Evolutionary conservation across 2,797 vertebrate species (phyloP), one percentile per base, ranked within the genome.

Genomic region (Tragelaphus oryx): DNA sequence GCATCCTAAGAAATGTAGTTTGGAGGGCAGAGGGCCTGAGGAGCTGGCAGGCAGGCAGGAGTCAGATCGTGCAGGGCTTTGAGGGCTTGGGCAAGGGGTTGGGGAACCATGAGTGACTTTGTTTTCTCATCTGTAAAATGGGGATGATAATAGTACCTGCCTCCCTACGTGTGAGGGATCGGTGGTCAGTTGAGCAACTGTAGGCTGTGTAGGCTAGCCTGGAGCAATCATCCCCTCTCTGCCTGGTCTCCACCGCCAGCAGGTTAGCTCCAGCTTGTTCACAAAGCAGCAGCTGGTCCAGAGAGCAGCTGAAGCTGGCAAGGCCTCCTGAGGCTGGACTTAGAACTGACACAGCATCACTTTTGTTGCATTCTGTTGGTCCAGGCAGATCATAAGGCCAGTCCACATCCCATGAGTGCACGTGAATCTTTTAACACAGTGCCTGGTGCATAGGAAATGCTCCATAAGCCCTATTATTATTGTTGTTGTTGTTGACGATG

Each of bases 71-170:
- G 76, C 48, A 60, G 55, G 65, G 30, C 44, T 55, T 37, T 50
- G 74, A 57, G 71, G 52, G 20, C 30, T 12, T 33, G 8, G 54
- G 55, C 62, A 26, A 18, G 93, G 68, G 12, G 8, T 11, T 71
- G 44, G 65, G 48, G 17, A 75, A 37, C 22, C 13, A 5, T 65
- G 24, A 13, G 9, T 37, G 44, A 74, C 60, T 71, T 54, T 86
- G 44, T 91, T 78, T 85, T 89, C 48, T 93, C 87, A 57, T 59
- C 82, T 46, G 26, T 84, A 78, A 44, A 62, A 37, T 75, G 79
- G 48, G 18, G 33, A 24, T 74, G 30, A n/a, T 65, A 7, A 57
- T 20, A 59, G 37, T 48, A 14, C 50, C 30, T 20, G 18, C 20
- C 20, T 82, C 13, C 12, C 65, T 50, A 33, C 0, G 0, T 54